phyloP scores from a whole-genome alignment of 2,113 vertebrate species.

The Dinomys branickii region DNA sequence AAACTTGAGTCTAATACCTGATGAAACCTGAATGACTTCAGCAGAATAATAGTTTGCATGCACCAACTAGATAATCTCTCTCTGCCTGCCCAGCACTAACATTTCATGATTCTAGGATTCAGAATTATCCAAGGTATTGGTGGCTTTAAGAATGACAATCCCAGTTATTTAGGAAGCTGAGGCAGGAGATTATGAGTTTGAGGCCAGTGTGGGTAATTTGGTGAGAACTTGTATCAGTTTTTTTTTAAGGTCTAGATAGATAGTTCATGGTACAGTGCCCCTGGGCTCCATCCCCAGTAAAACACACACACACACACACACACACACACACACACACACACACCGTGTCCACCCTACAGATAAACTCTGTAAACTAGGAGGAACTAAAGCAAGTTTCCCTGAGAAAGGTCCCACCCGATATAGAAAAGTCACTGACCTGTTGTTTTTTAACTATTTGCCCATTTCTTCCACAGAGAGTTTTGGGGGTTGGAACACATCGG shows the following conservation, averaged over 20 bases:
- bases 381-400: background rate
- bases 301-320: background rate
- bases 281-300: background rate
- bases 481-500: conserved; percentile 92
- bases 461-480: conserved; percentile 85
- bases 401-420: background rate
- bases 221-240: background rate
- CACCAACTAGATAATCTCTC: background rate
- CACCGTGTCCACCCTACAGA: background rate
- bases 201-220: background rate
- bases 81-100: background rate
- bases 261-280: background rate
- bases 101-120: background rate
- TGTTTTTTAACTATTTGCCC: background rate
- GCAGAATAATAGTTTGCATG: background rate
- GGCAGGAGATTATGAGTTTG: background rate
- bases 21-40: background rate
- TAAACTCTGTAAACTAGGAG: background rate
- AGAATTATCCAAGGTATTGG: background rate
- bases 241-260: background rate
- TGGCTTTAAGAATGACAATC: background rate
- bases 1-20: background rate
- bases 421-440: background rate
- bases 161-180: background rate
- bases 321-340: background rate